Percentiles rank a stretch among this genome's conserved stretches.
phyloP scores from a whole-genome alignment of 2,888 invertebrate genomes.

The Diaprepes abbreviatus region DNA sequence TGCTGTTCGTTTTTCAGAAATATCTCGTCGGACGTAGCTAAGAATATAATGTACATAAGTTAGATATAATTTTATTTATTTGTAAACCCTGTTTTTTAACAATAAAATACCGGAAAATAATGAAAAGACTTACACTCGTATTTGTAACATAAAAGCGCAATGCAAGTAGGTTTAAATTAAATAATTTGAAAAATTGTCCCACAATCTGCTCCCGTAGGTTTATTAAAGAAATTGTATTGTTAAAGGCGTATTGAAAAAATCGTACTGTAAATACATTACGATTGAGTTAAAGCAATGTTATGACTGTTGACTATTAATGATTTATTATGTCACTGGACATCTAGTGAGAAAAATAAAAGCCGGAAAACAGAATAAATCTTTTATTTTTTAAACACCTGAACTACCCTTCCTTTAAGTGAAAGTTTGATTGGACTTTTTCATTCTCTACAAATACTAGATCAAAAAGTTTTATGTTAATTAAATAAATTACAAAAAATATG shows the following conservation, averaged over 20 bases:
- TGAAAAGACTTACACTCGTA: slow-evolving; percentile 32
- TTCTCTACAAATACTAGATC: too few species aligned
- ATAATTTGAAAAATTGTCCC: slow-evolving; percentile 11
- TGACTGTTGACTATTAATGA: slow-evolving; percentile 34
- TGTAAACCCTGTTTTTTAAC: slow-evolving; percentile 45
- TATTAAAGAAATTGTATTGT: slow-evolving; percentile 24
- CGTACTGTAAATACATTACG: slow-evolving; percentile 22
- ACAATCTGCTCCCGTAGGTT: slow-evolving; percentile 38
- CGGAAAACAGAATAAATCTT: slow-evolving; percentile 17
- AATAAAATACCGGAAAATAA: slow-evolving; percentile 26
- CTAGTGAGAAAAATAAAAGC: slow-evolving; percentile 36
- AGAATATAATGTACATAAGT: slow-evolving; percentile 53
- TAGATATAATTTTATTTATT: slow-evolving; percentile 59
- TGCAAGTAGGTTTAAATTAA: slow-evolving; percentile 31
- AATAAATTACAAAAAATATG: too few species aligned
- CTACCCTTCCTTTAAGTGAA: too few species aligned
- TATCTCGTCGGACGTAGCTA: slow-evolving; percentile 53
- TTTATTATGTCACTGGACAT: slow-evolving; percentile 37
- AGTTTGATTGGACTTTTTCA: too few species aligned
- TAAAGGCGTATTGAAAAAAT: slow-evolving; percentile 27
- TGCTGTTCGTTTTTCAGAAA: slow-evolving; percentile 47
- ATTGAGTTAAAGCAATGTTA: slow-evolving; percentile 35
- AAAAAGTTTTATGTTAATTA: too few species aligned
- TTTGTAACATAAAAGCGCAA: slow-evolving; percentile 36
- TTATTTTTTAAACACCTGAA: slow-evolving; percentile 14